Percentiles rank a stretch among this genome's conserved stretches.
Conservation (phyloP, 1,140 invertebrate genomes). For the Dolichoris vasculosae region DNA sequence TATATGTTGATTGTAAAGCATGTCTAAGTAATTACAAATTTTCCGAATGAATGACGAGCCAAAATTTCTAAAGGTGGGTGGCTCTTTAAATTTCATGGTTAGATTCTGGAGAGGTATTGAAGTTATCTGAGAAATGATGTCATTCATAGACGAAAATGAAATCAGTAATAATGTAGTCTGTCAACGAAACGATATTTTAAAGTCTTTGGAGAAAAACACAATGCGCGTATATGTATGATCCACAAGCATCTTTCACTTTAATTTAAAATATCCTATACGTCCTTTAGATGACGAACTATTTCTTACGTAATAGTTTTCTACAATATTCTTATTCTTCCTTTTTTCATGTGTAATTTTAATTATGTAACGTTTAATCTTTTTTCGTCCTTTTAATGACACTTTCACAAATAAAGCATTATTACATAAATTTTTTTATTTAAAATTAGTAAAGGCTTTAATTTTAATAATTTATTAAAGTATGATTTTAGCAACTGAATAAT, state of each 20-base stretch:
- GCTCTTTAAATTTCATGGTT: conserved; percentile 1
- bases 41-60: neutral
- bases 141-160: conserved; percentile 59
- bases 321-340: neutral
- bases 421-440: no score
- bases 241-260: neutral
- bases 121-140: conserved; percentile 55
- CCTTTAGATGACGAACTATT: neutral
- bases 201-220: conserved; percentile 39
- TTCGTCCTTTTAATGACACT: neutral
- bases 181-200: conserved; percentile 2
- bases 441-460: no score
- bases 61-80: neutral
- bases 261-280: neutral
- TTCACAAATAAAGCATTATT: neutral
- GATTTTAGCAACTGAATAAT: neutral
- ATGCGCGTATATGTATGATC: neutral
- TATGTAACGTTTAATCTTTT: neutral
- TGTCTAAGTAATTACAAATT: neutral
- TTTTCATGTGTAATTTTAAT: neutral
- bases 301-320: neutral
- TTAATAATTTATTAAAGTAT: neutral
- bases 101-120: conserved; percentile 54
- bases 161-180: conserved; percentile 44
- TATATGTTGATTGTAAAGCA: neutral